Evolutionary conservation across 1,140 invertebrate species (phyloP).

Genomic region (Acromyrmex heyeri): DNA sequence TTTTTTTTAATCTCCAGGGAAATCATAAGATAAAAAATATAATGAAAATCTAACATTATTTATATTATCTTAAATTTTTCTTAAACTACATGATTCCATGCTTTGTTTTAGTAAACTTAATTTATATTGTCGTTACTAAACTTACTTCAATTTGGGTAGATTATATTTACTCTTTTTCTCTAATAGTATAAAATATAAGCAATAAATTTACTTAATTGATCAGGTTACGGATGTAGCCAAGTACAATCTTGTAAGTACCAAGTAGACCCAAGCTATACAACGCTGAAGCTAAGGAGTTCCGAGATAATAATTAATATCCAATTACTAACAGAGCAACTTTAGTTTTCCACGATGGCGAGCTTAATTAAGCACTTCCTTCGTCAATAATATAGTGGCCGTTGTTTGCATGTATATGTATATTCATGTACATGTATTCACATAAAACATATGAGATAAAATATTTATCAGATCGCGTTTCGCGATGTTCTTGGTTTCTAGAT

Average conservation of each 20-base stretch:
- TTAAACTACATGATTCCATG: not conserved
- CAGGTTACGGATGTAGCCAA: slow-evolving; percentile 4
- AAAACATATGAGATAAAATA: slow-evolving; percentile 7
- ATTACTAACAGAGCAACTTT: slow-evolving; percentile 71
- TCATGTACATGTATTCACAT: not conserved
- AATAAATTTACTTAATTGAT: slow-evolving; percentile 27
- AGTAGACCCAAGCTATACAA: slow-evolving; percentile 29
- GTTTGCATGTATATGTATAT: not conserved
- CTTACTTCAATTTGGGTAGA: not conserved
- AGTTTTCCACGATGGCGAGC: slow-evolving; percentile 69
- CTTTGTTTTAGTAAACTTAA: not conserved
- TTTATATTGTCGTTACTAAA: not conserved
- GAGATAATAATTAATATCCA: slow-evolving; percentile 74
- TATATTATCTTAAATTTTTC: not conserved
- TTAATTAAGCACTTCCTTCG: slow-evolving; percentile 71
- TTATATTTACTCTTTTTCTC: not conserved
- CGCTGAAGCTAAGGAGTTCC: slow-evolving; percentile 54
- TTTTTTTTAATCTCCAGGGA: not conserved
- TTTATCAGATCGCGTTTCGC: not conserved
- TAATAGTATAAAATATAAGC: not conserved
- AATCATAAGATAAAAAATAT: not conserved
- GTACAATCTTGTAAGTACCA: slow-evolving; percentile 1
- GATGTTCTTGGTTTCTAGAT: not conserved
- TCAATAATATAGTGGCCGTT: slow-evolving; percentile 62
- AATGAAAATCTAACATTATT: not conserved